Conservation (phyloP, 2,888 invertebrate genomes). For the Cataglyphis rosenhaueri region DNA sequence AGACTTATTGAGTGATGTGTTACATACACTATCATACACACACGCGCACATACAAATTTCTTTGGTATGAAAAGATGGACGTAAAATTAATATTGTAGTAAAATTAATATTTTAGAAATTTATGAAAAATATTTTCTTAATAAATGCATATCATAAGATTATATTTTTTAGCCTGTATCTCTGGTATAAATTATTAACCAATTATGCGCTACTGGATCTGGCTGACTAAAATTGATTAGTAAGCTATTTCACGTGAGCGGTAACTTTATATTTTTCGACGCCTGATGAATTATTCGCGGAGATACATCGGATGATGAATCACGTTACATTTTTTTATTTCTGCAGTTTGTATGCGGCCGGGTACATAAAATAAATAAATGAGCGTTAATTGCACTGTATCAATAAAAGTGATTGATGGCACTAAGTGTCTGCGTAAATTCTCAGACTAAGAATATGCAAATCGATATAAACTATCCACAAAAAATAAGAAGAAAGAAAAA, state of each 20-base stretch:
- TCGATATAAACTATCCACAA: background rate
- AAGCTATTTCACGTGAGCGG: conserved; percentile 24
- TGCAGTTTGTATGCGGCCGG: background rate
- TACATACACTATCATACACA: background rate
- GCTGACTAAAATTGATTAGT: conserved; percentile 41
- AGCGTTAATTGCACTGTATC: conserved; percentile 37
- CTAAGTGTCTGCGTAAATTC: conserved; percentile 19
- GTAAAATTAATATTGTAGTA: background rate
- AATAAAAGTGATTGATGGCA: conserved; percentile 32
- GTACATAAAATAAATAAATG: conserved; percentile 36
- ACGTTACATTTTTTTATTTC: conserved; percentile 29
- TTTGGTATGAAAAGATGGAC: background rate
- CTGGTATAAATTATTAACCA: conserved; percentile 26
- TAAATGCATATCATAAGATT: background rate
- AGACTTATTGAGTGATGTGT: too few species aligned
- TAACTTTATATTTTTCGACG: conserved; percentile 36
- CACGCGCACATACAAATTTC: background rate
- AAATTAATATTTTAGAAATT: background rate
- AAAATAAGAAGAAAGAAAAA: background rate
- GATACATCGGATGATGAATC: conserved; percentile 45
- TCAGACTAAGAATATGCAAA: background rate
- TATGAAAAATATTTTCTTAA: background rate
- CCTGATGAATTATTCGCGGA: conserved; percentile 43
- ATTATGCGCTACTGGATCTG: conserved; percentile 11
- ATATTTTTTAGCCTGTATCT: background rate